Evolutionary conservation across 2,113 vertebrate species (phyloP).

Genomic region (Meles meles): DNA sequence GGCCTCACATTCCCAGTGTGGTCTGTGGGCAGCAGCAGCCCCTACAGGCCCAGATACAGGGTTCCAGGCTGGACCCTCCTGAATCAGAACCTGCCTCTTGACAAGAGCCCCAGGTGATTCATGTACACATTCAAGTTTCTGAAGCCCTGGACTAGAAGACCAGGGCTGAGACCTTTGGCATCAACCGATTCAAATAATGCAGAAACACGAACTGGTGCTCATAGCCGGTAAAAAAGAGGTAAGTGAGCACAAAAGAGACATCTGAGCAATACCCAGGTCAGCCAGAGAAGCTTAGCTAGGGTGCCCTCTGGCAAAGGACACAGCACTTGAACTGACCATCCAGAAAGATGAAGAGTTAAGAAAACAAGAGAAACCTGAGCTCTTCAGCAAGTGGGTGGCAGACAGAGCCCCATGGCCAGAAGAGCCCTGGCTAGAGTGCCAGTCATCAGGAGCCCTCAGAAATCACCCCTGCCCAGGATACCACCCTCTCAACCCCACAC

Average conservation of each 20-base stretch:
- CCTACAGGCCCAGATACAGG: neutral
- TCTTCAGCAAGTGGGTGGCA: neutral
- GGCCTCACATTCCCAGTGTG: neutral
- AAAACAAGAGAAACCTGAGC: neutral
- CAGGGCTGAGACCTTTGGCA: neutral
- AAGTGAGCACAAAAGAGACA: neutral
- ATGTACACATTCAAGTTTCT: neutral
- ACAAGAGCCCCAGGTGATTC: neutral
- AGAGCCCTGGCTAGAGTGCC: neutral
- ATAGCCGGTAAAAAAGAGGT: neutral
- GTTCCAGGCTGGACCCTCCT: neutral
- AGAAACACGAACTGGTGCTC: neutral
- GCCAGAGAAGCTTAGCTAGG: neutral
- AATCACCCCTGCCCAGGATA: accelerated
- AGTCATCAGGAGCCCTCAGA: neutral
- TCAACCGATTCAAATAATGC: neutral
- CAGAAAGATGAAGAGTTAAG: neutral
- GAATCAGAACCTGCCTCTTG: neutral
- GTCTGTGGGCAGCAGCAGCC: neutral
- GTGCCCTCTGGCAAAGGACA: neutral
- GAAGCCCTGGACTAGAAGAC: neutral
- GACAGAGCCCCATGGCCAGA: neutral
- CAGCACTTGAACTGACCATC: neutral
- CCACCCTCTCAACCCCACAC: neutral
- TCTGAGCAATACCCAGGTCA: neutral